These are phyloP conservation scores for Ciconia nigra DNA, from an alignment of 2,797 vertebrate species.

Conservation along the genomic window DNA sequence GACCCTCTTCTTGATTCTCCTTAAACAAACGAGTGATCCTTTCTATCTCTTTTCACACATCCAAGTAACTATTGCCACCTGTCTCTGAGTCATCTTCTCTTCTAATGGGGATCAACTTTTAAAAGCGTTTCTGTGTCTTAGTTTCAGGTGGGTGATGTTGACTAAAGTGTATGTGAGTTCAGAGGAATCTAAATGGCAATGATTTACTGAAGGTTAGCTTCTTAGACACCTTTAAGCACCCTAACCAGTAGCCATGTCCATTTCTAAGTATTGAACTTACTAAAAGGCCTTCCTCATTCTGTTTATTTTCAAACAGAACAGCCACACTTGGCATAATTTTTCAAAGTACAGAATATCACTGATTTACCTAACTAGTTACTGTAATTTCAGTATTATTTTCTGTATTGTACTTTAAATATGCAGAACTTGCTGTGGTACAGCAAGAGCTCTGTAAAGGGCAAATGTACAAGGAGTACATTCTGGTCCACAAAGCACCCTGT, in stretches of 20 bases:
- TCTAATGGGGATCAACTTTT: not conserved
- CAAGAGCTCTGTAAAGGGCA: not conserved
- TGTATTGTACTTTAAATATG: not conserved
- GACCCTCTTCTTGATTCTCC: not conserved
- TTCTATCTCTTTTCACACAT: not conserved
- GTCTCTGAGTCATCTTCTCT: not conserved
- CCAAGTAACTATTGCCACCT: not conserved
- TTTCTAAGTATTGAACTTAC: not conserved
- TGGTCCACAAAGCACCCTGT: not conserved
- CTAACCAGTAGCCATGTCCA: not conserved
- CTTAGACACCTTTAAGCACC: not conserved
- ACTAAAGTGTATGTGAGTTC: not conserved
- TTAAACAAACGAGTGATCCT: not conserved
- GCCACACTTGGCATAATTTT: not conserved
- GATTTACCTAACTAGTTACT: not conserved
- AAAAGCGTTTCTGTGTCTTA: not conserved
- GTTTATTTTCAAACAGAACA: not conserved
- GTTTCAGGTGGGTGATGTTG: not conserved
- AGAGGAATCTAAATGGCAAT: not conserved
- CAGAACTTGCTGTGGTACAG: not conserved
- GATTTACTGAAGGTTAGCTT: not conserved
- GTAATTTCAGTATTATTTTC: not conserved
- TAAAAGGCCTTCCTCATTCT: not conserved
- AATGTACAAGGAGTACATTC: not conserved
- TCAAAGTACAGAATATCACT: not conserved